These are phyloP conservation scores for Eurystomus gularis DNA, from an alignment of 2,113 vertebrate genomes.

Conservation along the genomic window DNA sequence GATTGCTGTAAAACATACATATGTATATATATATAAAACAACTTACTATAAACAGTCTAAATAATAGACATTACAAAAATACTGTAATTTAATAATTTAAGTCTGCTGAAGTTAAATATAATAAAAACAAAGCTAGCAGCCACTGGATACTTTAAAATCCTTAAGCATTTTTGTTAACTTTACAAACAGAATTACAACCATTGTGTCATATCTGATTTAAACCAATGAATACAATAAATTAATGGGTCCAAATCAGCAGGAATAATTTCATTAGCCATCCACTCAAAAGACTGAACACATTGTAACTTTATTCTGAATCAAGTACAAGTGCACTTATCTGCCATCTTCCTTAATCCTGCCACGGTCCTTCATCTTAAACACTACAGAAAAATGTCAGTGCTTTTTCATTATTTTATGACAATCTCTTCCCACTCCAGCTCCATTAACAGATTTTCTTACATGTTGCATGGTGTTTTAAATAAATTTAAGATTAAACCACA, in stretches of 20 bases:
- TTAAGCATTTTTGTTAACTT: background rate
- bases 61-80: background rate
- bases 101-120: background rate
- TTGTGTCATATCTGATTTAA: background rate
- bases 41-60: background rate
- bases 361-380: background rate
- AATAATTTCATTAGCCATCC: background rate
- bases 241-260: background rate
- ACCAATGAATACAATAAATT: background rate
- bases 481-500: background rate
- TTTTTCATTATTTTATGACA: background rate
- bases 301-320: background rate
- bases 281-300: background rate
- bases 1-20: conserved; percentile 74
- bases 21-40: background rate
- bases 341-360: background rate
- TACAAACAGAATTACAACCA: background rate
- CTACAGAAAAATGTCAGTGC: background rate
- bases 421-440: background rate
- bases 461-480: background rate
- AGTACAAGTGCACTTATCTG: background rate
- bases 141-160: background rate
- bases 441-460: background rate
- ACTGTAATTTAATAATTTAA: background rate
- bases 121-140: background rate